Conservation (phyloP, 2,113 vertebrate genomes). For the Dasypus novemcinctus region DNA sequence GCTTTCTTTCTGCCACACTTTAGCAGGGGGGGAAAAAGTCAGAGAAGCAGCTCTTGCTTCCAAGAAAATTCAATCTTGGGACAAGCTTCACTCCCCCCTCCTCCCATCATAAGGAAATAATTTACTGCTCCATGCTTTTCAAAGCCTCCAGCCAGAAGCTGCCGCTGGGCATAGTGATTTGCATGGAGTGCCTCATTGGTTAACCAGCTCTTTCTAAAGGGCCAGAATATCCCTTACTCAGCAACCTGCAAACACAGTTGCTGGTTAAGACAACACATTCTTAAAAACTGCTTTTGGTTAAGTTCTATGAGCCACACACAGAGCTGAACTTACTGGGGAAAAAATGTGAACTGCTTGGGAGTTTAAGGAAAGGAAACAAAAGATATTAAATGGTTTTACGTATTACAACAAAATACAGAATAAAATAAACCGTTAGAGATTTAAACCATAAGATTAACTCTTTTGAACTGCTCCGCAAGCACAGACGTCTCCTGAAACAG, state of each 20-base stretch:
- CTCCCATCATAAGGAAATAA: conserved; percentile 65
- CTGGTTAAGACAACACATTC: background rate
- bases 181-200: background rate
- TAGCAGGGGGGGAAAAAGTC: background rate
- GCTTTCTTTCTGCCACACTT: background rate
- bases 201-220: conserved; percentile 35
- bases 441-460: background rate
- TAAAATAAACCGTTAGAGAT: background rate
- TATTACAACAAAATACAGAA: conserved; percentile 29
- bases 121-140: conserved; percentile 54
- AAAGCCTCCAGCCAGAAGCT: conserved; percentile 55
- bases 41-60: background rate
- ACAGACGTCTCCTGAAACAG: background rate
- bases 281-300: conserved; percentile 36
- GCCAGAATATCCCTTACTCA: conserved; percentile 46
- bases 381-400: background rate
- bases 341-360: background rate
- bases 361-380: conserved; percentile 18
- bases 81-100: background rate
- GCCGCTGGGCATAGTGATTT: conserved; percentile 1
- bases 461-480: conserved; percentile 10
- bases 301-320: background rate
- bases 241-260: conserved; percentile 34
- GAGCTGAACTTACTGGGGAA: background rate
- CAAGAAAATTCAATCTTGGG: background rate